phyloP scores from a whole-genome alignment of 2,113 vertebrate genomes.

The Mesoclemmys tuberculata region DNA sequence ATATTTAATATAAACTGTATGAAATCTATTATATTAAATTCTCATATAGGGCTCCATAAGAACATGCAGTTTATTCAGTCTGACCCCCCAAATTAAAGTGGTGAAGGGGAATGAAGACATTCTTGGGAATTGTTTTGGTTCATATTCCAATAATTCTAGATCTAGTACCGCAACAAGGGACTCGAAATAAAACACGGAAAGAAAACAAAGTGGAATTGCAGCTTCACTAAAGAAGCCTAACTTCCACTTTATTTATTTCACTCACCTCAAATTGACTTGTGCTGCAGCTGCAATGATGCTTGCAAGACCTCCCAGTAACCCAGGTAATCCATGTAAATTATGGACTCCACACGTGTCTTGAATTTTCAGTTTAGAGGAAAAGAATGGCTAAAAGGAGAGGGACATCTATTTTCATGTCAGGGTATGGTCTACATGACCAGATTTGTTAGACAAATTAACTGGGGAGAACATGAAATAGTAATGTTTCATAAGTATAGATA shows the following conservation, averaged over 20 bases:
- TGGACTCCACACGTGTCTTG: slow-evolving; percentile 97
- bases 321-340: slow-evolving; percentile 96
- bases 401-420: background rate
- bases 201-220: background rate
- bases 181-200: background rate
- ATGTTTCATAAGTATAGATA: rapidly evolving
- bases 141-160: background rate
- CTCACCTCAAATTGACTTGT: slow-evolving; percentile 67
- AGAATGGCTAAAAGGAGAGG: slow-evolving; percentile 83
- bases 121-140: background rate
- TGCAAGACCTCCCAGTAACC: slow-evolving; percentile 89
- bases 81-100: background rate
- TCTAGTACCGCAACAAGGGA: background rate
- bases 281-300: slow-evolving; percentile 83
- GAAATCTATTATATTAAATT: background rate
- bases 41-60: background rate
- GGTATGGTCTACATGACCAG: background rate
- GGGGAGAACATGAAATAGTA: background rate
- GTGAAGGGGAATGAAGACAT: background rate
- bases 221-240: background rate
- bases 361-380: slow-evolving; percentile 87
- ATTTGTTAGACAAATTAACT: background rate
- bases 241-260: background rate
- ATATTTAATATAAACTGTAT: background rate
- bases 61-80: background rate